A percentile compares a stretch with the other conserved stretches of the same genome.
Evolutionary conservation across 2,113 vertebrate species (phyloP).

Genomic region (Meriones unguiculatus): DNA sequence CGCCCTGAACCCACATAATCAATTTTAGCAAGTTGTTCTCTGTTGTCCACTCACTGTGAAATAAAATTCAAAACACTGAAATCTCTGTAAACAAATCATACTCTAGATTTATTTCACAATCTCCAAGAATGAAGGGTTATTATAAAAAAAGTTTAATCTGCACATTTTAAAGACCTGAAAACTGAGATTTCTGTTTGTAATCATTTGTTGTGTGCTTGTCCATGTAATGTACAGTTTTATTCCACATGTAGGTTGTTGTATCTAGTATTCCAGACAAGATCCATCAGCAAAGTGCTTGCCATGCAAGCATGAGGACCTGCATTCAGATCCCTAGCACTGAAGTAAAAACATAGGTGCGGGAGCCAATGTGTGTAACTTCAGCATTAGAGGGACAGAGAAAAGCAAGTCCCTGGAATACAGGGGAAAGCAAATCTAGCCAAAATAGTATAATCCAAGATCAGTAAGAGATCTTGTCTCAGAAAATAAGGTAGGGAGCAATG

Average conservation of each 20-base stretch:
- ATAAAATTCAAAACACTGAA: neutral
- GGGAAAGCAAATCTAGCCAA: neutral
- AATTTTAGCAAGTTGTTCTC: neutral
- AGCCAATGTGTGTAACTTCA: neutral
- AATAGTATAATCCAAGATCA: neutral
- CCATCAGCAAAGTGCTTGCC: neutral
- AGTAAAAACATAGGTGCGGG: too few species aligned
- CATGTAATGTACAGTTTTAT: neutral
- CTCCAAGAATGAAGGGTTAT: neutral
- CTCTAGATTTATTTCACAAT: conserved; percentile 15
- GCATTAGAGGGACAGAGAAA: neutral
- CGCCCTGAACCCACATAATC: neutral
- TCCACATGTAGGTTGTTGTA: neutral
- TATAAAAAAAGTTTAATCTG: neutral
- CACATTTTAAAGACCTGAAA: conserved; percentile 53
- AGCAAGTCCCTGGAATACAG: neutral
- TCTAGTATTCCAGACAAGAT: neutral
- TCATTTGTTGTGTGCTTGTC: neutral
- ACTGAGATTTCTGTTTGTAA: conserved; percentile 11
- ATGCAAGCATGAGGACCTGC: neutral
- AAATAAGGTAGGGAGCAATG: neutral
- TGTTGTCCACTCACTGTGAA: neutral
- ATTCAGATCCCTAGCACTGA: neutral
- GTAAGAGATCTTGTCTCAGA: neutral
- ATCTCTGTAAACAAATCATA: conserved; percentile 47